Evolutionary conservation across 30 jellyfish, hydroid and myxozoan species (phyloP).

Genomic region (Turritopsis dohrnii): DNA sequence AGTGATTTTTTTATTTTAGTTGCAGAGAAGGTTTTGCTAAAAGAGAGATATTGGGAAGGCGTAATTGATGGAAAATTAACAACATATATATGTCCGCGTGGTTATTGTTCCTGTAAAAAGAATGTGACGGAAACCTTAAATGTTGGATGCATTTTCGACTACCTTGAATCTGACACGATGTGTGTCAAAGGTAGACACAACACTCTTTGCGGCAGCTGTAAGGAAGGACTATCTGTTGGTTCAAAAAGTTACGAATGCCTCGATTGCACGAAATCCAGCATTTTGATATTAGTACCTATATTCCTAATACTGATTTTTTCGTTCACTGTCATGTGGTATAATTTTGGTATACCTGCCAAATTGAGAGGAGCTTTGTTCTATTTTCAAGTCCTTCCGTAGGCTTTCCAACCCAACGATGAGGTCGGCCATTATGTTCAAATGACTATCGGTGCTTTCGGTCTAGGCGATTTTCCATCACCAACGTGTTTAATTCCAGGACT

Average conservation of each 20-base stretch:
- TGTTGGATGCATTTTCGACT: not conserved
- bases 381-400: not conserved
- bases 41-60: constrained; percentile 17
- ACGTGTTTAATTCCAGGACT: not conserved
- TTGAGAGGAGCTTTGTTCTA: not conserved
- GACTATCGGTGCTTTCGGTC: not conserved
- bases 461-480: not conserved
- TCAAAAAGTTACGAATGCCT: not conserved
- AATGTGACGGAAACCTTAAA: not conserved
- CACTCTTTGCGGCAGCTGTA: not conserved
- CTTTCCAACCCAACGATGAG: not conserved
- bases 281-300: not conserved
- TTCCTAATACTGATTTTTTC: not conserved
- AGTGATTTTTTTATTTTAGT: not conserved
- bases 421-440: not conserved
- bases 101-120: not conserved
- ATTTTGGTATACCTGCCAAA: not conserved
- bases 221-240: not conserved
- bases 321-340: not conserved
- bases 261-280: not conserved
- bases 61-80: not conserved
- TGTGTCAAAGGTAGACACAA: not conserved
- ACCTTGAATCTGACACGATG: not conserved
- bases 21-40: not conserved
- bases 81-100: constrained; percentile 12